These are phyloP conservation scores for Petrocephalus schoutedeni DNA, from an alignment of 2,797 vertebrate genomes.

Conservation along the genomic window DNA sequence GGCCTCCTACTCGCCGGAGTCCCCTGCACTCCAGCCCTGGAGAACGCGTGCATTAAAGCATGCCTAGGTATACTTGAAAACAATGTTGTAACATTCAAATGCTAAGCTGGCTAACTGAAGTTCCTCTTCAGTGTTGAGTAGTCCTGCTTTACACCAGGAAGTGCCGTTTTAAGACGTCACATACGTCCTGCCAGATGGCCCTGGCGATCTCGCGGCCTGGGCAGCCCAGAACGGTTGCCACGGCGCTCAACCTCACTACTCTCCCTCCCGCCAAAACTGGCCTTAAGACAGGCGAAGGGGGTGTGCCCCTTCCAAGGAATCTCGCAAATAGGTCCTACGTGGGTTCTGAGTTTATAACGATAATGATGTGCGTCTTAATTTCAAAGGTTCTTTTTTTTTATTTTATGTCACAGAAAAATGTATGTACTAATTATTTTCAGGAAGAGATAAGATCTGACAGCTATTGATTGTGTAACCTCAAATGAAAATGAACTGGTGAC, in stretches of 20 bases:
- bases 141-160: neutral
- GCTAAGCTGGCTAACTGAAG: neutral
- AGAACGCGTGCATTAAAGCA: neutral
- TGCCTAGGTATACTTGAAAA: neutral
- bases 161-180: neutral
- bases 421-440: neutral
- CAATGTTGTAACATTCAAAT: neutral
- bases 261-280: neutral
- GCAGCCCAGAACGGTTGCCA: neutral
- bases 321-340: neutral
- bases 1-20: neutral
- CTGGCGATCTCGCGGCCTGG: neutral
- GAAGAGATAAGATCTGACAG: neutral
- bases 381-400: neutral
- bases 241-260: neutral
- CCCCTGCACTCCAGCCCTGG: neutral
- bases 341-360: neutral
- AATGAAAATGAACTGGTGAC: neutral
- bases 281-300: neutral
- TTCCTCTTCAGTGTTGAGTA: neutral
- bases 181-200: neutral
- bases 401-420: neutral
- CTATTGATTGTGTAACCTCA: neutral
- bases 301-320: neutral
- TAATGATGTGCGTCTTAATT: neutral